A percentile compares a stretch with the other conserved stretches of the same genome.
Evolutionary conservation across 37 sponge, comb jelly and placozoan genomes (phyloP).

Genomic region (Ephydatia muelleri): DNA sequence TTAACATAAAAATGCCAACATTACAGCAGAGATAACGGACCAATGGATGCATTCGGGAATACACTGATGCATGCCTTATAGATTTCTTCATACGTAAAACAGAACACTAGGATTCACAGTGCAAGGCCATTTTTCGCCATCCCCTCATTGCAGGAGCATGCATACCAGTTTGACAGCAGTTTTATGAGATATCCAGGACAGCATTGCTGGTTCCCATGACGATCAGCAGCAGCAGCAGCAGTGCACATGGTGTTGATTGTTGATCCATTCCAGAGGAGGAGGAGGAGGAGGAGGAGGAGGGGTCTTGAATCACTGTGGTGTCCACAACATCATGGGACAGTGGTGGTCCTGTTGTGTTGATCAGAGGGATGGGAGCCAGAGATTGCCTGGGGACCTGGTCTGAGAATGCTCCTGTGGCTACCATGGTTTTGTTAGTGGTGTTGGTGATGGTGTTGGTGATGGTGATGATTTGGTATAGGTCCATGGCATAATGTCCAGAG

Average conservation of each 20-base stretch:
- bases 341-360: not conserved
- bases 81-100: no score
- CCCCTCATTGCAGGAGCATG: not conserved
- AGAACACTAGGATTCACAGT: no score
- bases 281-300: not conserved
- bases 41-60: no score
- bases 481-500: not conserved
- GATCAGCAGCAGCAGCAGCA: not conserved
- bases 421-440: no score
- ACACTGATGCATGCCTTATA: no score
- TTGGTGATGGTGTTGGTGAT: not conserved
- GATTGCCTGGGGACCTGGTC: not conserved
- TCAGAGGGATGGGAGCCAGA: not conserved
- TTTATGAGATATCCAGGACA: no score
- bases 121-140: no score
- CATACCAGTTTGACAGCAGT: no score
- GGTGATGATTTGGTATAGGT: not conserved
- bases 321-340: not conserved
- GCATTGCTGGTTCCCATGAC: no score
- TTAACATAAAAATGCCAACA: no score
- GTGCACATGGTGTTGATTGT: not conserved
- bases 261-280: no score
- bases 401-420: not conserved
- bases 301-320: not conserved
- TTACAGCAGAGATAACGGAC: no score